Conservation (phyloP, 2,113 vertebrate species). For the Eonycteris spelaea region DNA sequence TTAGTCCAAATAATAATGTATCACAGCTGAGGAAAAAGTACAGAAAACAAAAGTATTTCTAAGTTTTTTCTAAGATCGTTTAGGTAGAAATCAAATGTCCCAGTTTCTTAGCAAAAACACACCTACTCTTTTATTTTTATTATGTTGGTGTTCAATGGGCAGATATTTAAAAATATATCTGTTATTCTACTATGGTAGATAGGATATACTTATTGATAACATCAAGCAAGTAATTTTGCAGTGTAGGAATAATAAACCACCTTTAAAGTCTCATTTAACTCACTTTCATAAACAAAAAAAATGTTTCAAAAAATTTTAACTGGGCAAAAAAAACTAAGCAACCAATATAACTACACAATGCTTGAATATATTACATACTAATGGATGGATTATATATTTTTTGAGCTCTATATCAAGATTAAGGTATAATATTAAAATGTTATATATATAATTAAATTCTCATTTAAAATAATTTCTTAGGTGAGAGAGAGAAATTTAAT, state of each 20-base stretch:
- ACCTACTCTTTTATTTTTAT: background rate
- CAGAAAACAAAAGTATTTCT: background rate
- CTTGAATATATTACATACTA: background rate
- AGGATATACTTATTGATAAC: background rate
- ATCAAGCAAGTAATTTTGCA: background rate
- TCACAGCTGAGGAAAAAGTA: background rate
- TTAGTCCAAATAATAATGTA: constrained; percentile 10
- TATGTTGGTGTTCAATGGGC: background rate
- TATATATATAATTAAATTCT: background rate
- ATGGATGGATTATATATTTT: background rate
- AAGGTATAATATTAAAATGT: background rate
- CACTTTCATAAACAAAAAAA: background rate
- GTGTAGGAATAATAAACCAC: background rate
- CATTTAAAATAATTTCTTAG: constrained; percentile 50
- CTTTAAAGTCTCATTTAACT: background rate
- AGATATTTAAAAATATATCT: background rate
- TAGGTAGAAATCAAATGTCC: background rate
- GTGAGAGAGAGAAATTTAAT: background rate
- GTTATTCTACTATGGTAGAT: background rate
- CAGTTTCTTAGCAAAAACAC: background rate
- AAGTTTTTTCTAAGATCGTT: background rate
- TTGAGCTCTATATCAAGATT: background rate
- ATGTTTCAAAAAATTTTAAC: background rate
- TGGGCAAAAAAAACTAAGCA: background rate
- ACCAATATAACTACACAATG: background rate